These are phyloP conservation scores for Cyprinodon tularosa DNA, from an alignment of 2,113 vertebrate genomes.

Conservation along the genomic window DNA sequence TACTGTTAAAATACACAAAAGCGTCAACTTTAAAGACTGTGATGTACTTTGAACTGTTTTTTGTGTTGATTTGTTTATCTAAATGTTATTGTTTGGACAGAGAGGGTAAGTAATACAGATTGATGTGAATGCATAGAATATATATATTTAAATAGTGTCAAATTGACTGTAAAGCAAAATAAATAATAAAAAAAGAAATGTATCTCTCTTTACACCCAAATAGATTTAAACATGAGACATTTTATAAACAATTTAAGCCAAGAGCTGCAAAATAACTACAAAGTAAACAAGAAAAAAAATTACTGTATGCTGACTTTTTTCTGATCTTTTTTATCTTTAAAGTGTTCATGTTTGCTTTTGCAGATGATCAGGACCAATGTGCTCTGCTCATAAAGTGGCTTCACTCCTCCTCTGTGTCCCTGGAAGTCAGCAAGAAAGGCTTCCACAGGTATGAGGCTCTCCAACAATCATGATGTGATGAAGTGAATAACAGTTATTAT, in stretches of 20 bases:
- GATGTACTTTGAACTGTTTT: conserved; percentile 48
- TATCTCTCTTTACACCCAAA: background rate
- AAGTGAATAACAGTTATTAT: background rate
- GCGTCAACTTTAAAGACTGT: background rate
- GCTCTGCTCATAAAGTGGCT: conserved; percentile 44
- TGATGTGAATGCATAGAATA: background rate
- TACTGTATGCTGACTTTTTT: background rate
- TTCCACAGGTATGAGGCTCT: conserved; percentile 76
- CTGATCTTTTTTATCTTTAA: background rate
- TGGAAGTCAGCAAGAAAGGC: conserved; percentile 72
- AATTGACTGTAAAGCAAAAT: no score
- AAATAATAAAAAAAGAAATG: no score
- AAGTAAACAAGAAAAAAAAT: background rate
- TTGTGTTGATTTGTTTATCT: conserved; percentile 31
- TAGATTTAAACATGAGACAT: background rate
- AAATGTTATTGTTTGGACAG: conserved; percentile 30
- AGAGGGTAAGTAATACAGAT: conserved; percentile 33
- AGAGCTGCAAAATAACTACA: background rate
- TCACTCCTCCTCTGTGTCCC: conserved; percentile 60
- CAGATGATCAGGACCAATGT: conserved; percentile 45
- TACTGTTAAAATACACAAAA: background rate
- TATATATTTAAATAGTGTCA: no score
- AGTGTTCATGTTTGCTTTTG: conserved; percentile 27
- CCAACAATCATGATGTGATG: background rate
- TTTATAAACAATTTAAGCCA: background rate